phyloP scores from a whole-genome alignment of 2,888 invertebrate genomes.

The Xestia rhomboidea region DNA sequence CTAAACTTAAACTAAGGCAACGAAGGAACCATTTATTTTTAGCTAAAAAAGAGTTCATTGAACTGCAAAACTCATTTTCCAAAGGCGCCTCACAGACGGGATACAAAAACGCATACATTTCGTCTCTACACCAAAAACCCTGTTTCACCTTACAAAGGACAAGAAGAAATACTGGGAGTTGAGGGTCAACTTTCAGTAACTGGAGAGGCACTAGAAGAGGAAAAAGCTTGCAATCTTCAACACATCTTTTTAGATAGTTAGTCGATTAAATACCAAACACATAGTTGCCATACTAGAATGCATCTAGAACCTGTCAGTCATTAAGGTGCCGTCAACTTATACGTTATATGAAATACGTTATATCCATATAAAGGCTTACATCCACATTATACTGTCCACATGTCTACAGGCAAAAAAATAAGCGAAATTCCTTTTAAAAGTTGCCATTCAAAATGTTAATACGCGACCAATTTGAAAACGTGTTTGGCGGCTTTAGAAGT shows the following conservation, averaged over 20 bases:
- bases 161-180: background rate
- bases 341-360: constrained; percentile 44
- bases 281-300: constrained; percentile 37
- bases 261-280: constrained; percentile 46
- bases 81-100: background rate
- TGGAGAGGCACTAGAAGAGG: background rate
- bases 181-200: background rate
- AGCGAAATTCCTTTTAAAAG: constrained; percentile 50
- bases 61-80: constrained; percentile 29
- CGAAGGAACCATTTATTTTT: constrained; percentile 28
- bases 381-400: constrained; percentile 51
- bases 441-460: constrained; percentile 58
- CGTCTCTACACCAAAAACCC: background rate
- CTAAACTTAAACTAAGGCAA: too few species aligned
- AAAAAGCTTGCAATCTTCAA: background rate
- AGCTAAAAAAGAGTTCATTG: constrained; percentile 23
- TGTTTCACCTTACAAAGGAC: background rate
- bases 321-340: constrained; percentile 48
- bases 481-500: constrained; percentile 11
- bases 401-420: constrained; percentile 47
- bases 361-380: constrained; percentile 45
- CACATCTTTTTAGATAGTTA: constrained; percentile 10
- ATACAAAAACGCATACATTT: background rate
- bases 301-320: constrained; percentile 43
- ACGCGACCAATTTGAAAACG: constrained; percentile 44